phyloP scores from a whole-genome alignment of 37 sponge, comb jelly and placozoan species.

The Ianthella basta region DNA sequence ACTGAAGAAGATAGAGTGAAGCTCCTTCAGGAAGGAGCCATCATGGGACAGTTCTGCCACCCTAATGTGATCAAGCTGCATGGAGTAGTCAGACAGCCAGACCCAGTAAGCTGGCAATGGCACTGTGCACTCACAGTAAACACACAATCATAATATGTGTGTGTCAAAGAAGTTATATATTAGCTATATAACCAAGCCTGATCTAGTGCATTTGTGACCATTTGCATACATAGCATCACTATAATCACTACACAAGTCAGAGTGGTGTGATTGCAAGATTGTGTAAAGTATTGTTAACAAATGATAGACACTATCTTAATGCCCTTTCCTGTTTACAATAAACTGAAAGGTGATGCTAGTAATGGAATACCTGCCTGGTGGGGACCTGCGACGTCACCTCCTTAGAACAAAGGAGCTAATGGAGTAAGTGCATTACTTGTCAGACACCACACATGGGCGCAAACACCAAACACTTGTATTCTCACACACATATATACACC shows the following conservation, averaged over 20 bases:
- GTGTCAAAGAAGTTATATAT: too few species aligned
- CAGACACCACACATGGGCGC: too few species aligned
- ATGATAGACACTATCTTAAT: too few species aligned
- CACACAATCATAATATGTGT: neutral
- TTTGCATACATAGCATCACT: too few species aligned
- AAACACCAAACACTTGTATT: too few species aligned
- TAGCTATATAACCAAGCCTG: too few species aligned
- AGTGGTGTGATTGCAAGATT: too few species aligned
- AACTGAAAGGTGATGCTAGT: neutral
- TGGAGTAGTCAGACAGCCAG: neutral
- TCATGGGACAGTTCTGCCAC: constrained; percentile 12
- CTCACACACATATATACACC: too few species aligned
- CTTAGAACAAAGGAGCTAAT: neutral
- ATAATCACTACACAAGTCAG: too few species aligned
- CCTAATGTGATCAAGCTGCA: constrained; percentile 19
- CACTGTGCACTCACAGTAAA: constrained; percentile 34
- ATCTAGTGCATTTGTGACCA: too few species aligned
- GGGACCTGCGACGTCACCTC: neutral
- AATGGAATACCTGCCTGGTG: neutral
- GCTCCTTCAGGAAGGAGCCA: constrained; percentile 9
- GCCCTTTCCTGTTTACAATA: too few species aligned
- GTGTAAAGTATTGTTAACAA: too few species aligned
- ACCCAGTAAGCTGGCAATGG: constrained; percentile 32
- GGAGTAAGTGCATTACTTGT: neutral
- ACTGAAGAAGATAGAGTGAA: neutral